A percentile compares a stretch with the other conserved stretches of the same genome.
Conservation (phyloP, 2,113 vertebrate genomes). For the Pelobates fuscus region DNA sequence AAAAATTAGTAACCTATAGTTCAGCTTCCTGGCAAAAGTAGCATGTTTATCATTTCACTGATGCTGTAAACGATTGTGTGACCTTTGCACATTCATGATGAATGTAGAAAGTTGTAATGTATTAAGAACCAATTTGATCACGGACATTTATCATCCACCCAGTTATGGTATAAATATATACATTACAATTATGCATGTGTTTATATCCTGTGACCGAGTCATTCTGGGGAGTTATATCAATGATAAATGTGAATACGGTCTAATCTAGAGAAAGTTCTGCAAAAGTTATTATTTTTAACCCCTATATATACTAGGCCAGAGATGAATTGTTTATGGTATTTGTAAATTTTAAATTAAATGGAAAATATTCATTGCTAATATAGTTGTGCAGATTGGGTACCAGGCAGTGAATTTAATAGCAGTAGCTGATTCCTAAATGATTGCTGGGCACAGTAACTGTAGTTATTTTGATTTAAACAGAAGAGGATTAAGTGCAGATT, state of each 20-base stretch:
- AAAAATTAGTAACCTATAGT: conserved; percentile 43
- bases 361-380: background rate
- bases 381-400: background rate
- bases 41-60: conserved; percentile 50
- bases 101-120: conserved; percentile 49
- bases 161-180: conserved; percentile 51
- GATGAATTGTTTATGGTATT: too few species aligned
- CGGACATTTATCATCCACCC: conserved; percentile 42
- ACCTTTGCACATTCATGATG: conserved; percentile 40
- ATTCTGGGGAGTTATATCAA: conserved; percentile 37
- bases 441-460: conserved; percentile 16
- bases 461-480: background rate
- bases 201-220: conserved; percentile 45
- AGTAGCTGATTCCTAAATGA: conserved; percentile 35
- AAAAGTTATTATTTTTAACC: too few species aligned
- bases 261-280: conserved; percentile 13
- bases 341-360: too few species aligned
- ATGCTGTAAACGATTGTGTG: conserved; percentile 34
- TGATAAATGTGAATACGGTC: conserved; percentile 21
- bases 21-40: conserved; percentile 39
- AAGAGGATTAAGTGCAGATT: conserved; percentile 28
- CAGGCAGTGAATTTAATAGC: background rate
- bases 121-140: conserved; percentile 49
- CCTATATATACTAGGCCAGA: too few species aligned
- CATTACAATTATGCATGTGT: conserved; percentile 45